phyloP scores from a whole-genome alignment of 2,888 invertebrate genomes.

The Meiosimyza platycephala region DNA sequence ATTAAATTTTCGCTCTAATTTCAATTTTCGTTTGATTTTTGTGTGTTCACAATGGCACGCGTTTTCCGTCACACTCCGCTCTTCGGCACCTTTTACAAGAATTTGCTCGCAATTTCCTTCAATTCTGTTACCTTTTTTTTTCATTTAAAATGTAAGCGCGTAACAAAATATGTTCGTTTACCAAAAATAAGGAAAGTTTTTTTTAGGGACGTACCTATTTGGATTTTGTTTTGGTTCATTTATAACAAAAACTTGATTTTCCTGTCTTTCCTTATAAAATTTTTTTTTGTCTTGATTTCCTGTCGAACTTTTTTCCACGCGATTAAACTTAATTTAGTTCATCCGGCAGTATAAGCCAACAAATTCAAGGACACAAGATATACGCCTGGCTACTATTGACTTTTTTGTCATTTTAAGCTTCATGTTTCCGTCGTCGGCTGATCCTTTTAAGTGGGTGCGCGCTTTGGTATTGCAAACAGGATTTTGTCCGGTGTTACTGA shows the following conservation, averaged over 20 bases:
- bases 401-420: too few species aligned
- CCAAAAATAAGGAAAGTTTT: too few species aligned
- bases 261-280: not conserved
- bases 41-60: not conserved
- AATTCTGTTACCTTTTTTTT: not conserved
- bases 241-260: not conserved
- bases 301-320: constrained; percentile 34
- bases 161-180: too few species aligned
- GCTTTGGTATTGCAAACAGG: too few species aligned
- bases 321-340: constrained; percentile 39
- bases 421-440: too few species aligned
- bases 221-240: not conserved
- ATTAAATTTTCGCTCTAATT: constrained; percentile 33
- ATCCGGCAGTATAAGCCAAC: not conserved
- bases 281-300: constrained; percentile 16
- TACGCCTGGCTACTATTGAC: too few species aligned
- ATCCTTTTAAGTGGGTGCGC: too few species aligned
- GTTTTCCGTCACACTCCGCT: not conserved
- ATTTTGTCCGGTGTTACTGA: too few species aligned
- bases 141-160: too few species aligned
- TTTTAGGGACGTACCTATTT: too few species aligned
- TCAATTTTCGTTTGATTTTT: constrained; percentile 7
- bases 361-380: not conserved
- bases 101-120: not conserved
- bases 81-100: not conserved